Evolutionary conservation across 2,113 vertebrate genomes (phyloP), one percentile per base, ranked within the genome.

Genomic region (Ellobius talpinus): DNA sequence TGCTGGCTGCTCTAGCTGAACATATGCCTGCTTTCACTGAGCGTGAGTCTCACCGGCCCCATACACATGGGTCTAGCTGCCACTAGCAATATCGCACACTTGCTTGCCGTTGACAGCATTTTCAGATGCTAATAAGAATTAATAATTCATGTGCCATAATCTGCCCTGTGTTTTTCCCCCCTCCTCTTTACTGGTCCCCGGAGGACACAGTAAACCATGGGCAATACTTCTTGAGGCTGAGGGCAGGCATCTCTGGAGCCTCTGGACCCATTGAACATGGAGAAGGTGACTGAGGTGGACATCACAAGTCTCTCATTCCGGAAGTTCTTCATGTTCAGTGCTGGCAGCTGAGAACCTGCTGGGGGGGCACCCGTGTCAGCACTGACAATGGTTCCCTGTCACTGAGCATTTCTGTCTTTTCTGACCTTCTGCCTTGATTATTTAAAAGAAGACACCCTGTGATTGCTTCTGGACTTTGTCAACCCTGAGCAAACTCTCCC

Each of bases 391-490:
- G 66, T 58, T 85, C 97, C 98, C 92, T 87, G 84, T 96, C 95
- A 91, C 81, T 70, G 52, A 96, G 94, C 70, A 89, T 97, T 97
- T 97, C 95, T 97, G 87, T 97, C 97, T 97, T 95, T 93, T 94
- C 97, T 97, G 97, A 96, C 95, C 97, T 97, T 96, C 90, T 36
- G 9, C 77, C 58, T 65, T 5, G 70, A 97, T 98, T 47, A 31
- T 66, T 96, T 97, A 95, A 97, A 98, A 97, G 97, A 76, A 98
- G 95, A 95, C 58, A 88, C 85, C 93, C 89, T 52, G 94, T 97
- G 97, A 98, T 98, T 47, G 61, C 63, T 97, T 97, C 93, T 96
- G 91, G 50, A 91, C 89, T 50, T 96, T 94, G 91, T 79, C 1
- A 47, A 97, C 86, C 47, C 84, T 14, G 31, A 72, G 87, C 45